Evolutionary conservation across 30 jellyfish, hydroid and myxozoan genomes (phyloP).

Genomic region (Mastigias papua): DNA sequence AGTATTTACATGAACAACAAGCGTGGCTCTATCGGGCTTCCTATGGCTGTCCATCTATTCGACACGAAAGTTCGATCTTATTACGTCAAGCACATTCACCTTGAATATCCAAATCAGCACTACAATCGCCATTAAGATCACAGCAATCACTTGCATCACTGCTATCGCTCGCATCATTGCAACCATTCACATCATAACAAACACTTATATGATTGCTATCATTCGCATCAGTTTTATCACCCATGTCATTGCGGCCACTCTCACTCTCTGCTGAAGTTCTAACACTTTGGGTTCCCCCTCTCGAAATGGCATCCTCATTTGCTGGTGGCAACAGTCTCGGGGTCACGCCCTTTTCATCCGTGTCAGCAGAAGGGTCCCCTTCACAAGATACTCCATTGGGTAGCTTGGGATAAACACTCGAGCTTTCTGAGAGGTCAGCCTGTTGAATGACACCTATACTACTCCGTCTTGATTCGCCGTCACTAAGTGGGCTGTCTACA

Average conservation of each 20-base stretch:
- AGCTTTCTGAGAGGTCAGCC: too few relatives aligned
- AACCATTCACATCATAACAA: background rate
- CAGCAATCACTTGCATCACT: background rate
- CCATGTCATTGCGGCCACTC: background rate
- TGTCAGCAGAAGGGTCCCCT: background rate
- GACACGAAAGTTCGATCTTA: too few relatives aligned
- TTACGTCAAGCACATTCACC: background rate
- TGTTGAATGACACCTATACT: too few relatives aligned
- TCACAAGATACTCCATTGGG: slow-evolving; percentile 21
- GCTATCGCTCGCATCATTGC: slow-evolving; percentile 2
- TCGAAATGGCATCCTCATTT: background rate
- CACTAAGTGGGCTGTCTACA: background rate
- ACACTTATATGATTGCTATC: background rate
- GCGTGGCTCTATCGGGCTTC: too few relatives aligned
- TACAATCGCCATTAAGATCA: background rate
- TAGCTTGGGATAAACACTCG: background rate
- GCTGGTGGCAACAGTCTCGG: slow-evolving; percentile 19
- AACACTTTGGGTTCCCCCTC: background rate
- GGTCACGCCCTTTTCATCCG: background rate
- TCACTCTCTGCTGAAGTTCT: background rate
- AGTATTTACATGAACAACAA: too few relatives aligned
- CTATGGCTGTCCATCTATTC: too few relatives aligned
- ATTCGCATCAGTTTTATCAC: background rate
- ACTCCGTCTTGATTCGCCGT: background rate
- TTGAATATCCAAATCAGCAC: background rate